Evolutionary conservation across 2,888 invertebrate species (phyloP).

Genomic region (Mythimna lalbum): DNA sequence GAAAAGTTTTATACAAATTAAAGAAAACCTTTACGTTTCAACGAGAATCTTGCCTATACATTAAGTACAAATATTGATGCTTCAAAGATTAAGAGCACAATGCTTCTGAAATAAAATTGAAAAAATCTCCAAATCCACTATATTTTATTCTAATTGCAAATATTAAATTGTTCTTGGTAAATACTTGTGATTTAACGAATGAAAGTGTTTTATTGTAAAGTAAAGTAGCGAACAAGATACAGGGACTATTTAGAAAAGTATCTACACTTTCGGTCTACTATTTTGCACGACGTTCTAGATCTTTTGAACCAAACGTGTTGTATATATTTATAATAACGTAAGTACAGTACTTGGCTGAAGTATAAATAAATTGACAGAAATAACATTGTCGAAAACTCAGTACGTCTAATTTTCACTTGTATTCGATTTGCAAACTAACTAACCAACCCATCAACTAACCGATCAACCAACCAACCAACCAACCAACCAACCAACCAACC

Average conservation of each 20-base stretch:
- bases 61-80: not conserved
- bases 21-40: not conserved
- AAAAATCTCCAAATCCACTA: not conserved
- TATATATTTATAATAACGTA: constrained; percentile 54
- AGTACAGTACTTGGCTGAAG: constrained; percentile 11
- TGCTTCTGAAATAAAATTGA: not conserved
- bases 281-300: constrained; percentile 76
- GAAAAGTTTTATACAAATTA: not conserved
- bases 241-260: constrained; percentile 82
- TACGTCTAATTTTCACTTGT: no score
- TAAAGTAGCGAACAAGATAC: constrained; percentile 77
- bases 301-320: constrained; percentile 72
- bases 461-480: no score
- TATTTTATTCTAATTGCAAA: not conserved
- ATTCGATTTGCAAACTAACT: no score
- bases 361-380: not conserved
- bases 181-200: constrained; percentile 40
- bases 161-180: not conserved
- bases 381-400: no score
- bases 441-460: no score
- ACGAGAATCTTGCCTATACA: not conserved
- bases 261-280: constrained; percentile 75
- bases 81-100: not conserved
- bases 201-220: constrained; percentile 55
- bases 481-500: no score